Conservation (phyloP, 2,888 invertebrate species). For the Lepidochitona cinerea region DNA sequence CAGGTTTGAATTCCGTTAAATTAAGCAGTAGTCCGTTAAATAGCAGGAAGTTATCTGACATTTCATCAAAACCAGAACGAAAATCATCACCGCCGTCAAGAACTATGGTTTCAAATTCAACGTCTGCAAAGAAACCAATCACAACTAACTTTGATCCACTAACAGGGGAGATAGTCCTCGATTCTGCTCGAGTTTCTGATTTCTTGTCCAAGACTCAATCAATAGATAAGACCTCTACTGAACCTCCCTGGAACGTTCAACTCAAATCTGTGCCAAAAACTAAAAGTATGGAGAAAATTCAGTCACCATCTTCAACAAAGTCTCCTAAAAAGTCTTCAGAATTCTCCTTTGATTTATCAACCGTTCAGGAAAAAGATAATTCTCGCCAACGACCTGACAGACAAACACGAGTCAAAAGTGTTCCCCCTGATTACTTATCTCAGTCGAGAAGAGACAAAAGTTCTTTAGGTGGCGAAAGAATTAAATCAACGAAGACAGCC, state of each 20-base stretch:
- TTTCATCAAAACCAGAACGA: neutral
- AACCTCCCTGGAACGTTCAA: neutral
- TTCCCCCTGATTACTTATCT: neutral
- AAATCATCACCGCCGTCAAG: neutral
- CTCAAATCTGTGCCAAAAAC: neutral
- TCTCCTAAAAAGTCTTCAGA: neutral
- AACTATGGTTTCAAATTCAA: neutral
- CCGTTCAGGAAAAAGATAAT: neutral
- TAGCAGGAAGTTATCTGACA: neutral
- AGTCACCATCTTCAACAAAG: neutral
- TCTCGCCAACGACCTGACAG: neutral
- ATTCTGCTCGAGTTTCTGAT: neutral
- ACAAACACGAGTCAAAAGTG: neutral
- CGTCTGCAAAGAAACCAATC: neutral
- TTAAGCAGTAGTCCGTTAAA: neutral
- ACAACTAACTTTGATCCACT: neutral
- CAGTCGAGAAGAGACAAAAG: neutral
- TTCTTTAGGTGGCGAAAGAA: neutral
- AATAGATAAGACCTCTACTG: neutral
- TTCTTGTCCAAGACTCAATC: neutral
- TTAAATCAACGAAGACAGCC: neutral
- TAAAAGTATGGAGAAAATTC: neutral
- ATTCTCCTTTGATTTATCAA: neutral
- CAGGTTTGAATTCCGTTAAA: neutral
- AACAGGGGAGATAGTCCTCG: neutral